phyloP scores from a whole-genome alignment of 2,113 vertebrate species.

The Menidia beryllina region DNA sequence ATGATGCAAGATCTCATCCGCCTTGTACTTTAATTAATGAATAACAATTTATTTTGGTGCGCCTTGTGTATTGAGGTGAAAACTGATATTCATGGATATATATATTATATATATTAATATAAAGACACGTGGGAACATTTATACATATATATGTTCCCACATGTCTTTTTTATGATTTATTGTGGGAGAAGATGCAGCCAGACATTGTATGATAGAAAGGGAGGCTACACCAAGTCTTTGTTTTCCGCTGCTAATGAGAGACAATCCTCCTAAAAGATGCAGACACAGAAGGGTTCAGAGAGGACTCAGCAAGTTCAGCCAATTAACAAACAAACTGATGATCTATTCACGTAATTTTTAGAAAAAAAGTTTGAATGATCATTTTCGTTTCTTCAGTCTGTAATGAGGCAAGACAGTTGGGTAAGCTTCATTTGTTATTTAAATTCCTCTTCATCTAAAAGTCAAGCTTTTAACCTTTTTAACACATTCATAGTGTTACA shows the following conservation, averaged over 20 bases:
- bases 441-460: background rate
- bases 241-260: slow-evolving; percentile 65
- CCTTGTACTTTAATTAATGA: slow-evolving; percentile 18
- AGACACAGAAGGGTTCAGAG: slow-evolving; percentile 51
- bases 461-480: too few species aligned
- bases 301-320: slow-evolving; percentile 39
- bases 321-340: slow-evolving; percentile 66
- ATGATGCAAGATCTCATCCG: slow-evolving; percentile 13
- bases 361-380: slow-evolving; percentile 41
- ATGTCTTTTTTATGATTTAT: slow-evolving; percentile 14
- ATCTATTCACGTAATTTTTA: slow-evolving; percentile 58
- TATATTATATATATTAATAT: background rate
- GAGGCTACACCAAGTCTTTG: slow-evolving; percentile 40
- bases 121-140: background rate
- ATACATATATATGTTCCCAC: slow-evolving; percentile 1
- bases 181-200: slow-evolving; percentile 29
- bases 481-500: background rate
- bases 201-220: slow-evolving; percentile 23
- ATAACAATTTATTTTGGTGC: background rate
- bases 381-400: slow-evolving; percentile 5
- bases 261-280: slow-evolving; percentile 48
- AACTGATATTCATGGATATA: slow-evolving; percentile 4
- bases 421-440: slow-evolving; percentile 23
- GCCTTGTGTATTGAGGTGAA: background rate
- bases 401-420: slow-evolving; percentile 10